Percentiles rank a stretch among this genome's conserved stretches.
These are phyloP conservation scores for Molothrus aeneus DNA, from an alignment of 2,797 vertebrate genomes.

Conservation along the genomic window DNA sequence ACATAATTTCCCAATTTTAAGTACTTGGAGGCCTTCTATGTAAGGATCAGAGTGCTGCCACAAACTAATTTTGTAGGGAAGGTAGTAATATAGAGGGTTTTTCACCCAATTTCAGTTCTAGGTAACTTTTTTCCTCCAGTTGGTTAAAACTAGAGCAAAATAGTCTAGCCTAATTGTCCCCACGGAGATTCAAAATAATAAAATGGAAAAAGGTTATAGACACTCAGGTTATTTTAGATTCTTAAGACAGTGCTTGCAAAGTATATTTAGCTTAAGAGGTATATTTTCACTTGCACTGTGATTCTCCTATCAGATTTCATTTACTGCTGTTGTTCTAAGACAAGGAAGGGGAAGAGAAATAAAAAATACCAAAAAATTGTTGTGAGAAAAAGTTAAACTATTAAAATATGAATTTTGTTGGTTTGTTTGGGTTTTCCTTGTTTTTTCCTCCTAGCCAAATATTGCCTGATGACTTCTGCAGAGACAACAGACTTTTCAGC, in stretches of 20 bases:
- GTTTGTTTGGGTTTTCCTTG: rapidly evolving
- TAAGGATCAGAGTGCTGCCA: background rate
- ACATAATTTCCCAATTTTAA: background rate
- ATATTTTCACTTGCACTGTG: background rate
- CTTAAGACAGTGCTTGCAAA: background rate
- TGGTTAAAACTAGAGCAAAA: background rate
- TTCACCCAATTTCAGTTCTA: background rate
- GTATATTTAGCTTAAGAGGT: background rate
- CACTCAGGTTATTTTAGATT: background rate
- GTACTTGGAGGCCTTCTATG: rapidly evolving
- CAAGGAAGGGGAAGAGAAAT: background rate
- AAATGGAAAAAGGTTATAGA: background rate
- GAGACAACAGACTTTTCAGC: background rate
- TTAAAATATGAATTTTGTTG: background rate
- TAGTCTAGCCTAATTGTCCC: rapidly evolving
- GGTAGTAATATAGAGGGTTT: background rate
- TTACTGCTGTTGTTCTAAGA: background rate
- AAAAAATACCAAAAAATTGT: background rate
- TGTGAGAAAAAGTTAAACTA: background rate
- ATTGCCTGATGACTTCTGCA: background rate
- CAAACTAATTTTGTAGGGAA: background rate
- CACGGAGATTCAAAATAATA: background rate
- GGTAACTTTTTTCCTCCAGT: background rate
- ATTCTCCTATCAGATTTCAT: background rate
- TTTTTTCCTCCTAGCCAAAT: rapidly evolving